Base-by-base conservation (phyloP, 2,888 invertebrate species). In the Drosophila siamana region DNA sequence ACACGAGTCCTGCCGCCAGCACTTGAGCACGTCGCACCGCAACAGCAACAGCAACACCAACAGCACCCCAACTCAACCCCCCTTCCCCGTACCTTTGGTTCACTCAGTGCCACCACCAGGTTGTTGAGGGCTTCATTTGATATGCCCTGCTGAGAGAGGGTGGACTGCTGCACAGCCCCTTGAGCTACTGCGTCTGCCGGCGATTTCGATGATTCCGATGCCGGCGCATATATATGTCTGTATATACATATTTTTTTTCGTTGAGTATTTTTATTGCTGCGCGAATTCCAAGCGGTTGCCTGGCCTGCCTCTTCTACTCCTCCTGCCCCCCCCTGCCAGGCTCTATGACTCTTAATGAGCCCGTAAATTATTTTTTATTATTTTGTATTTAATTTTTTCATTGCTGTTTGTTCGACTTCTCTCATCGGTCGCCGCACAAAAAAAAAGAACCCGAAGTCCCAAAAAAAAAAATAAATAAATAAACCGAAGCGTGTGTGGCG, bases 341-440 rank as follows among this genome's bases (percentile, higher is more conserved):
- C 43, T 19, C 46, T 19, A 30, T 67, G 68, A 65, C 80, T 74
- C 81, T 81, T 88, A 86, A 86, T 86, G 89, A 86, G 85, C 73
- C 77, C 87, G 85, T 86, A 86, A 88, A 86, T 86, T 81, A 81
- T 88, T 86, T 88, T 86, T 88, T 86, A 81, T 88, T 88, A 84
- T 88, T 85, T 86, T 68, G 87, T 86, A 86, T 88, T 85, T 86
- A 88, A 88, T 88, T 74, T 80, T 88, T 86, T 86, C 81, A 86
- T 88, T 86, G 81, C 69, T 80, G 61, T 76, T 60, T 60, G 63
- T 59, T 68, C 57, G 28, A 78, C 65, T 75, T 64, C 78, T 69
- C 66, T 55, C 55, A 22, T 4, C 11, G 11, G 9, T 30, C 36
- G 11, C 59, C 47, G 54, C 51, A 52, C 19, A 15, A 43, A 33